These are phyloP conservation scores for Nasonia giraulti DNA, from an alignment of 1,140 invertebrate genomes.

Conservation along the genomic window DNA sequence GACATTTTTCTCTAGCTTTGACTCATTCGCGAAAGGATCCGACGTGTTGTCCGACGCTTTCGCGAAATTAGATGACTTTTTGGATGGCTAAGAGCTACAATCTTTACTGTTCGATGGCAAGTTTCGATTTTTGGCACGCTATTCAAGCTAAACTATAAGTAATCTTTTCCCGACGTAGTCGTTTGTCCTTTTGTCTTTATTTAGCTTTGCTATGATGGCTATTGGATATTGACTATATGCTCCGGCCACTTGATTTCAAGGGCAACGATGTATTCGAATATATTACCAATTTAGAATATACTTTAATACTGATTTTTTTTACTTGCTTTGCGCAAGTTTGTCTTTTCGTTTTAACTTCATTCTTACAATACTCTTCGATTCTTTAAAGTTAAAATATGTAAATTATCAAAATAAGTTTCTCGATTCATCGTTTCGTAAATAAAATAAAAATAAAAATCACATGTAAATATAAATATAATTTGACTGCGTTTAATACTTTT, in stretches of 20 bases:
- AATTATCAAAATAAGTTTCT: background rate
- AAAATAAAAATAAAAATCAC: no score
- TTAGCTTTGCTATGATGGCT: background rate
- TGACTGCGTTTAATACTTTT: conserved; percentile 14
- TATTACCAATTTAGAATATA: background rate
- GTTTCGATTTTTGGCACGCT: background rate
- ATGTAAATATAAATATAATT: conserved; percentile 12
- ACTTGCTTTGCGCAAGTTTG: background rate
- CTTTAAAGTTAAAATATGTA: background rate
- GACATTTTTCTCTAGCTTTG: conserved; percentile 7
- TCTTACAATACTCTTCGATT: background rate
- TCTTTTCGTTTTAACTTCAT: background rate
- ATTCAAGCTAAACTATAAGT: background rate
- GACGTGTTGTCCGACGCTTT: background rate
- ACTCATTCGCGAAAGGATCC: background rate
- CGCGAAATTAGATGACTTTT: background rate
- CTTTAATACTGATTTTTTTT: background rate
- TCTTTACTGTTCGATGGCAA: background rate
- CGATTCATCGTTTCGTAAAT: background rate
- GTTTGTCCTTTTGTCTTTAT: background rate
- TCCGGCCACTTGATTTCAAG: background rate
- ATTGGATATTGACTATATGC: background rate
- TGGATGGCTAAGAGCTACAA: background rate
- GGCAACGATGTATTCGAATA: background rate
- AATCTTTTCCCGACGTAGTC: background rate